Conservation (phyloP, 2,797 vertebrate species). For the Petrocephalus sullivani region DNA sequence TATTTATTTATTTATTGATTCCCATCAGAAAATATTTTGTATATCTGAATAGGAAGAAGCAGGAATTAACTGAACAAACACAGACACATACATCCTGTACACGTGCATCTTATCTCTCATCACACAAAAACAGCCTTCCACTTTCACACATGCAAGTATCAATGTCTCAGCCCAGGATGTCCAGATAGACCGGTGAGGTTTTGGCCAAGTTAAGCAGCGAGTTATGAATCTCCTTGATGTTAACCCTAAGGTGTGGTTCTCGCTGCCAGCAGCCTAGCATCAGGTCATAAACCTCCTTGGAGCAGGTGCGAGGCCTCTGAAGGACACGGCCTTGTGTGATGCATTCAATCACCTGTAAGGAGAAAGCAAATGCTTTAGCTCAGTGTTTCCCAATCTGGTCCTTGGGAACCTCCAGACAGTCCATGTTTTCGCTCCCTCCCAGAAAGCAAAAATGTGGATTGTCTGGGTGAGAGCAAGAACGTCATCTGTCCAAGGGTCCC, state of each 20-base stretch:
- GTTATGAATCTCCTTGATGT: constrained; percentile 94
- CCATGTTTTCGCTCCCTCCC: neutral
- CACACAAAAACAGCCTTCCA: neutral
- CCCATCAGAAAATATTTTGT: neutral
- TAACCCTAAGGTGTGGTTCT: constrained; percentile 96
- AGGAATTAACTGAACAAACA: neutral
- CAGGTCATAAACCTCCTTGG: constrained; percentile 95
- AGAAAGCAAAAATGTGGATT: neutral
- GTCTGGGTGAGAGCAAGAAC: neutral
- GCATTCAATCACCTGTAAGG: constrained; percentile 90
- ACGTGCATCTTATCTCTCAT: neutral
- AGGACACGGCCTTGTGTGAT: constrained; percentile 96
- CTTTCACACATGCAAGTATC: constrained; percentile 7
- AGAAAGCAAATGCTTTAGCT: constrained; percentile 15
- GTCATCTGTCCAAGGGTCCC: neutral
- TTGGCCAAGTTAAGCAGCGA: constrained; percentile 96
- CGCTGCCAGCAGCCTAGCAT: constrained; percentile 99
- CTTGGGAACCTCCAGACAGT: neutral
- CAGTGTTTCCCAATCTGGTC: neutral
- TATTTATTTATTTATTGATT: neutral
- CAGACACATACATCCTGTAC: constrained; percentile 19
- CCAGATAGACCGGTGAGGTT: constrained; percentile 97
- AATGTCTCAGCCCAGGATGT: constrained; percentile 88
- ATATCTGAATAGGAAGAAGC: constrained; percentile 1
- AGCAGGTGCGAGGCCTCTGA: constrained; percentile 91